A percentile compares a stretch with the other conserved stretches of the same genome.
phyloP scores from a whole-genome alignment of 2,888 invertebrate species.

The Strigamia maritima region DNA sequence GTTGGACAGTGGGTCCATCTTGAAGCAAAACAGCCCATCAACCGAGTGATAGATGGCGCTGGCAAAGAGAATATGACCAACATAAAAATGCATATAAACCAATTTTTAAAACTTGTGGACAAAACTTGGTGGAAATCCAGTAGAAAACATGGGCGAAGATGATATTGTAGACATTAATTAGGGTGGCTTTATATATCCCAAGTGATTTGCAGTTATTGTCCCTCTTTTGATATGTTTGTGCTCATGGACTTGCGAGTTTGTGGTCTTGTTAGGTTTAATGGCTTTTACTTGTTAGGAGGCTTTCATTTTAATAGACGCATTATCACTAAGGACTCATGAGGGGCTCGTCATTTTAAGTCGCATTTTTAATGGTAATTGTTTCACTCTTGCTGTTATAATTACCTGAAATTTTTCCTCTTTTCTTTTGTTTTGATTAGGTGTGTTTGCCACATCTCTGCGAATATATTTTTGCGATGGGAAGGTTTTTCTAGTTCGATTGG shows the following conservation, averaged over 20 bases:
- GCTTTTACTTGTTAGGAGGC: conserved; percentile 30
- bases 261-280: conserved; percentile 32
- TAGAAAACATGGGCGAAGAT: neutral
- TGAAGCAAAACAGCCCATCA: conserved; percentile 12
- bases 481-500: neutral
- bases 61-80: conserved; percentile 2
- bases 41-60: neutral
- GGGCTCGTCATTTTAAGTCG: conserved; percentile 30
- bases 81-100: conserved; percentile 32
- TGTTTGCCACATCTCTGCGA: neutral
- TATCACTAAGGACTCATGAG: conserved; percentile 32
- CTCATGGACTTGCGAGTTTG: conserved; percentile 28
- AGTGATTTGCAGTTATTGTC: conserved; percentile 34
- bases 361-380: conserved; percentile 26
- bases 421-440: neutral
- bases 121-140: neutral
- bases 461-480: neutral
- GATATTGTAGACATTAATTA: conserved; percentile 11
- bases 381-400: conserved; percentile 18
- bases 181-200: conserved; percentile 17
- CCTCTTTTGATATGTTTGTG: conserved; percentile 28
- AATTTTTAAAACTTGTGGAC: neutral
- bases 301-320: conserved; percentile 34
- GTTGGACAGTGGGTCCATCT: conserved; percentile 19
- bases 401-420: neutral